Conservation (phyloP, 2,797 vertebrate genomes). For the Numenius phaeopus region DNA sequence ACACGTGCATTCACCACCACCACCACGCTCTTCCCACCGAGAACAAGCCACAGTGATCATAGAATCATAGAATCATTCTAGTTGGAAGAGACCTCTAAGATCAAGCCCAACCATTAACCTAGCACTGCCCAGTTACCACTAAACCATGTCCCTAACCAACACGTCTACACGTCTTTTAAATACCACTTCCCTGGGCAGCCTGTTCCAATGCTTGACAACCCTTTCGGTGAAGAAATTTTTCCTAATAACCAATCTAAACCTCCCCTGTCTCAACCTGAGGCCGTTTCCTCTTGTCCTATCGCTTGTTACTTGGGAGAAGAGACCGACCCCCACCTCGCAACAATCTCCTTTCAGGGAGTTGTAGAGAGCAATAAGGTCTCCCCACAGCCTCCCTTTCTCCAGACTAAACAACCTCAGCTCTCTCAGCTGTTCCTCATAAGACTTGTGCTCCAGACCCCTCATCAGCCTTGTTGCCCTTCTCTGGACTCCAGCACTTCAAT, state of each 20-base stretch:
- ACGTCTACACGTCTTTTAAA: not conserved
- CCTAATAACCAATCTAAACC: not conserved
- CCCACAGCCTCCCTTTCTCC: not conserved
- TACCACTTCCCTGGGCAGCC: not conserved
- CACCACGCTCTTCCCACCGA: accelerated
- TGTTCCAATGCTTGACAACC: not conserved
- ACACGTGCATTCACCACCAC: accelerated
- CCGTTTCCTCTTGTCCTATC: not conserved
- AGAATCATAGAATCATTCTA: not conserved
- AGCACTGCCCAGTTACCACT: not conserved
- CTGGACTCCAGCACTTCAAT: not conserved
- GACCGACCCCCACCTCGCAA: not conserved
- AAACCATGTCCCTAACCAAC: not conserved
- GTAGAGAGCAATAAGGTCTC: not conserved
- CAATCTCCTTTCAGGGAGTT: not conserved
- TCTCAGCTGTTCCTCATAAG: not conserved
- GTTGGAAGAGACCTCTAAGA: not conserved
- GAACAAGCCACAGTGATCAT: not conserved
- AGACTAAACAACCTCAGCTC: not conserved
- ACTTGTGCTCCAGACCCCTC: not conserved
- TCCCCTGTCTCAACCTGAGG: not conserved
- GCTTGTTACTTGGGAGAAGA: not conserved
- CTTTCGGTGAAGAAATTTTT: not conserved
- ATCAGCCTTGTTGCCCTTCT: not conserved
- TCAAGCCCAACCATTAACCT: not conserved